Evolutionary conservation across 2,888 invertebrate species (phyloP).

Genomic region (Dasysyrphus tricinctus): DNA sequence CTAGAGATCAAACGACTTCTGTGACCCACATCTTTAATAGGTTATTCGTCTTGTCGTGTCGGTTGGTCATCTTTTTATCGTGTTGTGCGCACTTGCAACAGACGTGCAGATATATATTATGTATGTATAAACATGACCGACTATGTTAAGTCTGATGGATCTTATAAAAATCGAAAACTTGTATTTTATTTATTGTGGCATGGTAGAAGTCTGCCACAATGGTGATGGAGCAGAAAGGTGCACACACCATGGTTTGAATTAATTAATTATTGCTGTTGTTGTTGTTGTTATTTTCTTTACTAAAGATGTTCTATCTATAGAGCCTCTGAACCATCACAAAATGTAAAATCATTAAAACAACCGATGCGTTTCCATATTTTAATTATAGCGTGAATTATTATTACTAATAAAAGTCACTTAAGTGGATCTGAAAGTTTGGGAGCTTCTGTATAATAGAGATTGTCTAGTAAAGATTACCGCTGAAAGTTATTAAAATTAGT

Average conservation of each 20-base stretch:
- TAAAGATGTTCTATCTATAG: not conserved
- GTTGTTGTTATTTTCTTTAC: not conserved
- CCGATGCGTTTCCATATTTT: conserved; percentile 1
- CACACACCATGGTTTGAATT: conserved; percentile 27
- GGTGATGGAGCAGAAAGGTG: conserved; percentile 24
- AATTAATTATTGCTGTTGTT: conserved; percentile 27
- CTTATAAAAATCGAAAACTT: conserved; percentile 50
- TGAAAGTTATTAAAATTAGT: conserved; percentile 53
- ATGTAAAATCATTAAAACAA: conserved; percentile 18
- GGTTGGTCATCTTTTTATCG: not conserved
- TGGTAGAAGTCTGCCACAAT: not conserved
- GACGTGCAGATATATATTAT: conserved; percentile 32
- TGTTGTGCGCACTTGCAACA: conserved; percentile 28
- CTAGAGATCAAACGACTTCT: conserved; percentile 58
- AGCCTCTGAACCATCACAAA: conserved; percentile 14
- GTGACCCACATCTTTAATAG: conserved; percentile 73
- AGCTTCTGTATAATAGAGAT: not conserved
- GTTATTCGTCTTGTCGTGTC: conserved; percentile 50
- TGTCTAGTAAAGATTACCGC: not conserved
- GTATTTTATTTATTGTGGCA: conserved; percentile 29
- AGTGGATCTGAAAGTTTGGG: not conserved
- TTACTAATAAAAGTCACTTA: not conserved
- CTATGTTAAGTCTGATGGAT: conserved; percentile 53
- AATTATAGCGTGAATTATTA: conserved; percentile 1
- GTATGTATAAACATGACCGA: conserved; percentile 38